A percentile compares a stretch with the other conserved stretches of the same genome.
Evolutionary conservation across 1,140 invertebrate species (phyloP).

Genomic region (Hycleus phaleratus): DNA sequence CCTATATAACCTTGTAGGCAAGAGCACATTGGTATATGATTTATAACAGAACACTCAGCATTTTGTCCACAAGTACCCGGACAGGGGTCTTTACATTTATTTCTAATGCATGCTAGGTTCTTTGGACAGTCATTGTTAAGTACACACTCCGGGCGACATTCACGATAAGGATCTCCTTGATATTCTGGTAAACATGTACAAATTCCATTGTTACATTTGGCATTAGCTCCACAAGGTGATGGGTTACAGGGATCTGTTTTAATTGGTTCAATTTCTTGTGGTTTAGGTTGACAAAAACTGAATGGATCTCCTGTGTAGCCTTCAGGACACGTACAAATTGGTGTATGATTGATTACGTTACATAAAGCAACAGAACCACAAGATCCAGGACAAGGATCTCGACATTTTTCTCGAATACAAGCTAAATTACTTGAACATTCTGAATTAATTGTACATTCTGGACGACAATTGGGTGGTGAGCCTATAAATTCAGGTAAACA

Average conservation of each 20-base stretch:
- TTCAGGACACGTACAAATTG: slow-evolving; percentile 58
- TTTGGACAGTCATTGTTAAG: slow-evolving; percentile 60
- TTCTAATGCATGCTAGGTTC: slow-evolving; percentile 53
- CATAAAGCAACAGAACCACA: slow-evolving; percentile 63
- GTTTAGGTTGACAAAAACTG: slow-evolving; percentile 54
- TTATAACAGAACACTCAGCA: slow-evolving; percentile 56
- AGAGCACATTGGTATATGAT: slow-evolving; percentile 60
- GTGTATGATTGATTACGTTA: slow-evolving; percentile 59
- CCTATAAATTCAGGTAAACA: slow-evolving; percentile 44
- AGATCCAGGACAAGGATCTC: slow-evolving; percentile 64
- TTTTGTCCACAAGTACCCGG: slow-evolving; percentile 58
- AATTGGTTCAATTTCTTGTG: slow-evolving; percentile 36
- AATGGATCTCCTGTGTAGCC: slow-evolving; percentile 69
- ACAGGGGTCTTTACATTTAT: slow-evolving; percentile 61
- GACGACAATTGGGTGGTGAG: slow-evolving; percentile 40
- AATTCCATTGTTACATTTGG: slow-evolving; percentile 51
- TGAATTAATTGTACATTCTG: slow-evolving; percentile 63
- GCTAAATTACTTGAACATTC: slow-evolving; percentile 59
- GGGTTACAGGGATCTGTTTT: slow-evolving; percentile 48
- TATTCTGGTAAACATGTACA: slow-evolving; percentile 57
- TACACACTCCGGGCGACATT: slow-evolving; percentile 61
- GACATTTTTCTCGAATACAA: slow-evolving; percentile 59
- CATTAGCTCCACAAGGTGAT: slow-evolving; percentile 60
- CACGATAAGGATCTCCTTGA: slow-evolving; percentile 56
- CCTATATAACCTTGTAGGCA: slow-evolving; percentile 55